Evolutionary conservation across 1,140 invertebrate species (phyloP), one percentile per base, ranked within the genome.

Genomic region (Drosophila ironensis): DNA sequence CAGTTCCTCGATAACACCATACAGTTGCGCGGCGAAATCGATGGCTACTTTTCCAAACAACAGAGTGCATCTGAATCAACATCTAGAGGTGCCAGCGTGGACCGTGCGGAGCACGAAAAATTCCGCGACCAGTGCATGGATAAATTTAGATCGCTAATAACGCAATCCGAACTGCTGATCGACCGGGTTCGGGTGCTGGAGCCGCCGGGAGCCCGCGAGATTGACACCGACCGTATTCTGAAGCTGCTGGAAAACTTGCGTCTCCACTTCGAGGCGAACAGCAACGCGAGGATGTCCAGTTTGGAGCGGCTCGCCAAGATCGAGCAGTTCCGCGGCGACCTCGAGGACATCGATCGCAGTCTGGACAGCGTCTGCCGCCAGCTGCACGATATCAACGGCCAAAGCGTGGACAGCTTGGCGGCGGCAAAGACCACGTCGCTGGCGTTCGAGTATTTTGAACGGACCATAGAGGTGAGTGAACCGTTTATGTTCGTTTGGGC

Each of bases 391-490:
- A 92, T 94, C 71, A 92, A 92, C 87, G 93, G 92, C 42, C 93
- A 94, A 89, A 94, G 93, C 88, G 94, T 95, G 9, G 95, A 96
- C 77, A 95, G 94, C 73, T 89, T 95, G 52, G 91, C 92, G 6
- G 91, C 93, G 25, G 94, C 94, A 1, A 93, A 93, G 88, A 92
- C 93, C 37, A 94, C 94, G 46, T 94, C 94, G 6, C 91, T 93
- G 46, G 93, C 94, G 33, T 97, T 96, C 87, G 91, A 92, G 40
- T 93, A 95, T 67, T 96, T 97, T 88, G 94, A 96, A 90, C 93
- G 93, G 90, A 96, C 95, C 40, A 93, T 96, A 70, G 91, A 94
- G 91, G 95, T 96, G 91, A 92, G 89, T 91, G 51, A 86, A 69
- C 80, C n/a, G n/a, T n/a, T n/a, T n/a, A n/a, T n/a, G n/a, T 67